Evolutionary conservation across 2,888 invertebrate genomes (phyloP).

Genomic region (Synanthedon vespiformis): DNA sequence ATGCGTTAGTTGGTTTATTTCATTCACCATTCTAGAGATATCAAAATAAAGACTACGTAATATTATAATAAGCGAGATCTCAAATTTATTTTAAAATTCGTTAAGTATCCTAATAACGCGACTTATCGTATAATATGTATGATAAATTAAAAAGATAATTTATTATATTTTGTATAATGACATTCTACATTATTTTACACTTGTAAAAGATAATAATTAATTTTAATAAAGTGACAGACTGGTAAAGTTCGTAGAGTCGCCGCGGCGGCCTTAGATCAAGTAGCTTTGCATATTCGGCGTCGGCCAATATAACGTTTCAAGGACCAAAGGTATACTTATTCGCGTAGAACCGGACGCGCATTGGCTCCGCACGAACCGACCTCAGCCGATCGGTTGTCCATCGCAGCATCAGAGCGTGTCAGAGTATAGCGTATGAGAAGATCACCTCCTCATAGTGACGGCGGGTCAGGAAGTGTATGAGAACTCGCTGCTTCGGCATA

Average conservation of each 20-base stretch:
- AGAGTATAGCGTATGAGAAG: constrained; percentile 44
- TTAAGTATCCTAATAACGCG: constrained; percentile 66
- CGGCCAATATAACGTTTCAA: constrained; percentile 67
- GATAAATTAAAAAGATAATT: constrained; percentile 54
- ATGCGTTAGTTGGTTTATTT: constrained; percentile 57
- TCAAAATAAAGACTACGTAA: constrained; percentile 69
- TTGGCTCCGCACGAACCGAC: constrained; percentile 68
- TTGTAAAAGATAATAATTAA: constrained; percentile 68
- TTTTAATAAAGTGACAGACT: constrained; percentile 71
- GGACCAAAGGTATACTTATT: constrained; percentile 70
- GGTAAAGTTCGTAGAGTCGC: constrained; percentile 71
- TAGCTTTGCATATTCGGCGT: constrained; percentile 71
- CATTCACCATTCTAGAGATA: constrained; percentile 64
- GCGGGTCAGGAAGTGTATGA: constrained; percentile 3
- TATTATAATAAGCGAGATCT: constrained; percentile 64
- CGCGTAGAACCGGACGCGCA: constrained; percentile 69
- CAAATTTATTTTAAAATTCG: constrained; percentile 67
- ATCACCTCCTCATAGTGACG: constrained; percentile 8
- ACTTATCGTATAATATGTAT: constrained; percentile 59
- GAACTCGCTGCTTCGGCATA: constrained; percentile 11
- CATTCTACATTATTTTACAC: constrained; percentile 69
- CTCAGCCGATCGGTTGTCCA: constrained; percentile 52
- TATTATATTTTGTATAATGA: constrained; percentile 69
- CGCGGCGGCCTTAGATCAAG: constrained; percentile 67
- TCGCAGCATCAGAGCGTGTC: constrained; percentile 52